A percentile compares a stretch with the other conserved stretches of the same genome.
Evolutionary conservation across 2,113 vertebrate species (phyloP).

Genomic region (Sclerurus mexicanus): DNA sequence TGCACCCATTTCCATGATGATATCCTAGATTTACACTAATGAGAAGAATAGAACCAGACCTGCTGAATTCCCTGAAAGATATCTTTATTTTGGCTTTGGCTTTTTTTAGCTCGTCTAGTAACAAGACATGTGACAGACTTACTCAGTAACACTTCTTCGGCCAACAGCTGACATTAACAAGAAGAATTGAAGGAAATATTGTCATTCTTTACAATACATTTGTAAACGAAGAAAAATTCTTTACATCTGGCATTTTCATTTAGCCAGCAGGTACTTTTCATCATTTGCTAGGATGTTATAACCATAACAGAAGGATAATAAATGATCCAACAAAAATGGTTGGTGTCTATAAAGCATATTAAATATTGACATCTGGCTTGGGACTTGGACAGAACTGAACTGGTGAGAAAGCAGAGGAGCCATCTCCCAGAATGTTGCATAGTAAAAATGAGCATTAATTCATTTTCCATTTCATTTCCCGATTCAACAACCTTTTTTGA

Average conservation of each 20-base stretch:
- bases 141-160: not conserved
- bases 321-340: not conserved
- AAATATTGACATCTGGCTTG: not conserved
- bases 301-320: not conserved
- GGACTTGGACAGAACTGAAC: not conserved
- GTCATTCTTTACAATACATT: not conserved
- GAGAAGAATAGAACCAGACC: not conserved
- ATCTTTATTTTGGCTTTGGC: not conserved
- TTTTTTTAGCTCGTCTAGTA: not conserved
- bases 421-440: not conserved
- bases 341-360: not conserved
- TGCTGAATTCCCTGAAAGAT: not conserved
- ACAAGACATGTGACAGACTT: not conserved
- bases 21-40: not conserved
- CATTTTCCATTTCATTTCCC: slow-evolving; percentile 71
- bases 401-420: slow-evolving; percentile 4
- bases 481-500: slow-evolving; percentile 54
- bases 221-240: not conserved
- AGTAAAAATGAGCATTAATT: slow-evolving; percentile 48
- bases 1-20: not conserved
- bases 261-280: not conserved
- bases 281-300: not conserved
- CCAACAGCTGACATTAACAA: not conserved
- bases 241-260: not conserved
- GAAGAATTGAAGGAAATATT: not conserved